Base-by-base conservation (phyloP, 2,797 vertebrate genomes). In the Smutsia temminckii region DNA sequence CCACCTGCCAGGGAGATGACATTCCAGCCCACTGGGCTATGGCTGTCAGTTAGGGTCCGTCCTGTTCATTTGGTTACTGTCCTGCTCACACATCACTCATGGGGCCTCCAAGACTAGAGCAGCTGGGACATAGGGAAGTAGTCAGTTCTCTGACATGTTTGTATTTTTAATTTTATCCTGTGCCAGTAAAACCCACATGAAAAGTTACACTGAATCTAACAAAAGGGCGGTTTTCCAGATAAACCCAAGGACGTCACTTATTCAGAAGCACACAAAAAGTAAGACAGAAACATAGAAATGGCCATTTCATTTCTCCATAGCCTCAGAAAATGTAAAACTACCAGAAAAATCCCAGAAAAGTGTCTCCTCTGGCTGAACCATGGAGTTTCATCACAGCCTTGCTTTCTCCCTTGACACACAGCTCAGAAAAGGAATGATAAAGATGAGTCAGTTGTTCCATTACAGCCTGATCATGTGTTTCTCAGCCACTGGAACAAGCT, bases 51-150 rank as follows among this genome's bases (percentile, higher is more conserved):
- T 34, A 8, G n/a, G 5, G 37, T 32, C 37, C 11, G 12, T 61
- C 46, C 29, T 12, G 29, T 21, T 6, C 20, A 49, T 12, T 66
- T 34, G 10, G 21, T 49, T 17, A 4, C 0, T 34, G 51, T 59
- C 32, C 29, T 29, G 10, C 1, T 64, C 9, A 3, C 53, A 23
- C 32, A 34, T 46, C 49, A 37, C 34, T 51, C 34, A 34, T 2
- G 12, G n/a, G 7, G 27, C 59, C 86, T 57, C 11, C 3, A 49
- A 71, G 37, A 42, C n/a, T 12, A 68, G 12, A 42, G 2, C 27
- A 17, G 21, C 0, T 1, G 29, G 5, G 11, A 29, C 20, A 27
- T 6, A 12, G 11, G 21, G 32, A 34, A 11, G 46, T 20, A 10
- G 25, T 42, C 68, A 37, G 42, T 64, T 59, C 7, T 69, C 63